A percentile compares a stretch with the other conserved stretches of the same genome.
These are phyloP conservation scores for Euphydryas editha DNA, from an alignment of 2,888 invertebrate species.

Conservation along the genomic window DNA sequence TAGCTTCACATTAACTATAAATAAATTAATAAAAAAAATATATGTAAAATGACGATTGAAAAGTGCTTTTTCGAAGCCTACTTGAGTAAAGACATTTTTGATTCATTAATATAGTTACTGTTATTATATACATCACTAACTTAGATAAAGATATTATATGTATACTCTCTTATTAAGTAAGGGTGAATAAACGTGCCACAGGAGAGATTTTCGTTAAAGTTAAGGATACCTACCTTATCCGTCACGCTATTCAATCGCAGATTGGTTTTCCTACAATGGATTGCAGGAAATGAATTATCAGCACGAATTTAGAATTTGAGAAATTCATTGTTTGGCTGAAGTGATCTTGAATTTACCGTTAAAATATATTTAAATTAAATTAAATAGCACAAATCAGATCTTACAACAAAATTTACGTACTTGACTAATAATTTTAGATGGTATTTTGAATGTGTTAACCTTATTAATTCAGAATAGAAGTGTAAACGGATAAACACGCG, in stretches of 20 bases:
- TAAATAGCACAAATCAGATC: neutral
- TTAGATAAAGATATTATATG: too few relatives aligned
- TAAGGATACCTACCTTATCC: neutral
- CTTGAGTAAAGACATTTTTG: too few relatives aligned
- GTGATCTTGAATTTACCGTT: neutral
- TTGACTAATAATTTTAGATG: too few relatives aligned
- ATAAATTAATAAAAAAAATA: too few relatives aligned
- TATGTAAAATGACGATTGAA: too few relatives aligned
- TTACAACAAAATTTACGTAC: neutral
- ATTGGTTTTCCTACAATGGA: constrained; percentile 4
- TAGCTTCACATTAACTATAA: too few relatives aligned
- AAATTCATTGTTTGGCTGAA: neutral
- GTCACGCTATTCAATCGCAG: neutral
- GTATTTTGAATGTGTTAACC: too few relatives aligned
- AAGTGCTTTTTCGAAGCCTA: too few relatives aligned
- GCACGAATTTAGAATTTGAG: neutral
- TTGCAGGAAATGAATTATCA: neutral
- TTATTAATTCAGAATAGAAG: too few relatives aligned
- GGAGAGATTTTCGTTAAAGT: neutral
- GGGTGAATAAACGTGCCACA: neutral
- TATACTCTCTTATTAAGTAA: neutral
- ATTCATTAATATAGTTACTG: too few relatives aligned
- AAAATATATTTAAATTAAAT: neutral
- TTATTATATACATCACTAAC: too few relatives aligned
- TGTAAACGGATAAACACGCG: too few relatives aligned